Evolutionary conservation across 2,797 vertebrate species (phyloP).

Genomic region (Poeciliopsis turneri): DNA sequence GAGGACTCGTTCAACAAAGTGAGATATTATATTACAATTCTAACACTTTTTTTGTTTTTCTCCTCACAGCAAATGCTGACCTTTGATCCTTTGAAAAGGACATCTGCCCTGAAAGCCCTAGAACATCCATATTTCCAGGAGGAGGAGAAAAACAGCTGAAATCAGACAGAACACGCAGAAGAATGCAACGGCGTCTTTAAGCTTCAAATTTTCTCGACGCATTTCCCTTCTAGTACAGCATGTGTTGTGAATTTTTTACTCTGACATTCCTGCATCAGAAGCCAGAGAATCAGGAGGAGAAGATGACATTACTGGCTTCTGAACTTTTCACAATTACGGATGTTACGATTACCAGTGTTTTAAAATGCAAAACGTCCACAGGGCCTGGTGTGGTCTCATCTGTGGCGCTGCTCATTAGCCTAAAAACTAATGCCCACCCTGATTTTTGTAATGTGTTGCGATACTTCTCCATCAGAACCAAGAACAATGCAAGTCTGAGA

Average conservation of each 20-base stretch:
- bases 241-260: conserved; percentile 43
- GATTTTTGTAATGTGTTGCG: conserved; percentile 22
- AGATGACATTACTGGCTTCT: conserved; percentile 46
- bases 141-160: conserved; percentile 63
- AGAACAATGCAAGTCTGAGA: conserved; percentile 5
- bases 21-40: neutral
- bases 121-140: conserved; percentile 85
- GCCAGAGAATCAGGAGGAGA: conserved; percentile 41
- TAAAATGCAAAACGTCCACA: conserved; percentile 22
- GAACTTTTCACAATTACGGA: conserved; percentile 51
- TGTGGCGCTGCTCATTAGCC: conserved; percentile 33
- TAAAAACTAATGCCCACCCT: conserved; percentile 21
- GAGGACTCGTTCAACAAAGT: neutral
- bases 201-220: conserved; percentile 42
- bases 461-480: conserved; percentile 3
- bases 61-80: conserved; percentile 86
- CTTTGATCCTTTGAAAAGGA: conserved; percentile 86
- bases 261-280: conserved; percentile 43
- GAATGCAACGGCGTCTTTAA: conserved; percentile 44
- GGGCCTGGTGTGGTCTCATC: conserved; percentile 24
- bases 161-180: conserved; percentile 16
- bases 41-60: conserved; percentile 16
- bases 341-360: conserved; percentile 57
- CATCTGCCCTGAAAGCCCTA: conserved; percentile 87
- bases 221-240: conserved; percentile 39